phyloP scores from a whole-genome alignment of 2,888 invertebrate species.

The Plutella xylostella region DNA sequence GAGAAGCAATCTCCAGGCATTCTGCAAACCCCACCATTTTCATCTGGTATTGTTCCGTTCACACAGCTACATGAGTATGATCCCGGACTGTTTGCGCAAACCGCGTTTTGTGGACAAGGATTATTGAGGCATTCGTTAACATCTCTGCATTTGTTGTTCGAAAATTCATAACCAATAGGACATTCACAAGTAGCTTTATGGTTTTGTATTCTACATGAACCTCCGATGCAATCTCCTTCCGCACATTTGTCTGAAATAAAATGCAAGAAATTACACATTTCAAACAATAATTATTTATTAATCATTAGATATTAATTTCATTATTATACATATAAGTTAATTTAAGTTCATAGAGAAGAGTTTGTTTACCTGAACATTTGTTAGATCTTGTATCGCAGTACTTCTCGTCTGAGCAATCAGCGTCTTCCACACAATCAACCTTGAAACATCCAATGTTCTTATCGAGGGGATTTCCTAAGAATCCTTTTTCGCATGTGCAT shows the following conservation, averaged over 20 bases:
- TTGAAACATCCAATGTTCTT: constrained; percentile 85
- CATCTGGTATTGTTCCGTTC: constrained; percentile 84
- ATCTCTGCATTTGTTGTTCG: constrained; percentile 79
- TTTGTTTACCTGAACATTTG: constrained; percentile 80
- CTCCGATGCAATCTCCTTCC: constrained; percentile 81
- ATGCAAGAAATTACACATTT: neutral
- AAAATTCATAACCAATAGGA: constrained; percentile 77
- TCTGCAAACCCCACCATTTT: constrained; percentile 77
- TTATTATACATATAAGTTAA: neutral
- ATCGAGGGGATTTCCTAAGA: constrained; percentile 84
- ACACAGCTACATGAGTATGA: constrained; percentile 82
- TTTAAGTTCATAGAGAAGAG: neutral
- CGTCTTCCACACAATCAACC: constrained; percentile 85
- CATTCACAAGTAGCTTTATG: constrained; percentile 83
- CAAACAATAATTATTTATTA: constrained; percentile 3
- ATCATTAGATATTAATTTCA: constrained; percentile 1
- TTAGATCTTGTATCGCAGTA: constrained; percentile 80
- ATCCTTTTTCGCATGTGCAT: constrained; percentile 84
- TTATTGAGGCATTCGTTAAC: constrained; percentile 82
- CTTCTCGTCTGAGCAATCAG: constrained; percentile 81
- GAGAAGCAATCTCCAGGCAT: constrained; percentile 86
- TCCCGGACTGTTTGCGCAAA: constrained; percentile 83
- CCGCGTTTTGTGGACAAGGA: constrained; percentile 84
- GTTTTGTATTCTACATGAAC: constrained; percentile 78
- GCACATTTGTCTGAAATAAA: constrained; percentile 80